Conservation (phyloP, 64 coral and sea anemone species). For the Dendronephthya gigantea region DNA sequence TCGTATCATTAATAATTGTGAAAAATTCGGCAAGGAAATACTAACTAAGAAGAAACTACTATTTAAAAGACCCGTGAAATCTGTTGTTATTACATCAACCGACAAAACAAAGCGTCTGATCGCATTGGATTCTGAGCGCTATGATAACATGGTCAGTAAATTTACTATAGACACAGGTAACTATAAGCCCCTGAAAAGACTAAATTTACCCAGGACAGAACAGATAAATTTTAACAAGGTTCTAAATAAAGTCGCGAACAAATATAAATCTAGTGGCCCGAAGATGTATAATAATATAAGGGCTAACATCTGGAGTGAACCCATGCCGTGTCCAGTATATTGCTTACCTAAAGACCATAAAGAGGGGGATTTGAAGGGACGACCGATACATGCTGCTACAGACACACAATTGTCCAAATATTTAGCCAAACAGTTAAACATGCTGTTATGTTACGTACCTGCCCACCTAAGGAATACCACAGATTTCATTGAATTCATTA, state of each 20-base stretch:
- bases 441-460: not conserved
- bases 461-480: conserved; percentile 26
- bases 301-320: conserved; percentile 18
- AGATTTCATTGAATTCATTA: conserved; percentile 16
- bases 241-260: conserved; percentile 5
- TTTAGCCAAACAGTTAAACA: not conserved
- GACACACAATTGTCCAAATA: conserved; percentile 32
- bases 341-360: conserved; percentile 44
- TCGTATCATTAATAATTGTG: conserved; percentile 8
- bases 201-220: conserved; percentile 28
- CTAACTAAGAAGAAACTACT: not conserved
- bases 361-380: conserved; percentile 35
- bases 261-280: conserved; percentile 3
- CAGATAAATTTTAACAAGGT: conserved; percentile 17
- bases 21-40: not conserved
- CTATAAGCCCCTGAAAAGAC: conserved; percentile 7
- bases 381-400: conserved; percentile 39
- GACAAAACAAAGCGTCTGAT: conserved; percentile 34
- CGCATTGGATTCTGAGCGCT: conserved; percentile 17
- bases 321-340: conserved; percentile 10
- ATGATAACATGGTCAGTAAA: conserved; percentile 16
- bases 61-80: not conserved
- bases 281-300: conserved; percentile 6
- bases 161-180: conserved; percentile 25
- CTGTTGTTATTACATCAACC: conserved; percentile 23